phyloP scores from a whole-genome alignment of 2,113 vertebrate genomes.

The Passer montanus region DNA sequence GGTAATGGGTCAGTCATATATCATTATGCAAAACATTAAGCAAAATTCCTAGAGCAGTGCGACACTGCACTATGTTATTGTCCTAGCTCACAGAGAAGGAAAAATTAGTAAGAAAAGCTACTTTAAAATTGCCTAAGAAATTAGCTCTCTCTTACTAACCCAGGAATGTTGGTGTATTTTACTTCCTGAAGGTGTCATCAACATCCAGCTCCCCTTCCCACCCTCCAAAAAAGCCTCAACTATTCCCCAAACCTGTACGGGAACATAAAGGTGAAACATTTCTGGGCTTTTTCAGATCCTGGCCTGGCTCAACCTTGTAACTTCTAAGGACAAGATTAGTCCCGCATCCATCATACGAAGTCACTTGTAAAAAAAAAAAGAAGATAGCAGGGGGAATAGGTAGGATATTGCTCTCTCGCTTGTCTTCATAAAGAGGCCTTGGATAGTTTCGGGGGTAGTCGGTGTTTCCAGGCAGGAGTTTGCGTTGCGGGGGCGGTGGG shows the following conservation, averaged over 20 bases:
- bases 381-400: not conserved
- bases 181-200: not conserved
- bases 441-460: rapidly evolving
- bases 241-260: too few species aligned
- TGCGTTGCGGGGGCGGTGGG: not conserved
- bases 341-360: not conserved
- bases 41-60: not conserved
- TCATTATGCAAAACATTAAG: not conserved
- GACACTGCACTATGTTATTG: not conserved
- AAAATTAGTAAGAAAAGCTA: not conserved
- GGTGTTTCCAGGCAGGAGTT: not conserved
- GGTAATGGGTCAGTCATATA: not conserved
- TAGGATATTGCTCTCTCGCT: rapidly evolving
- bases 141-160: not conserved
- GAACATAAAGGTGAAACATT: not conserved
- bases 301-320: not conserved
- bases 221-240: not conserved
- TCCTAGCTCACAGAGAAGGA: not conserved
- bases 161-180: not conserved
- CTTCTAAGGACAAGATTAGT: not conserved
- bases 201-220: not conserved
- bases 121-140: not conserved
- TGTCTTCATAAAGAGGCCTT: not conserved
- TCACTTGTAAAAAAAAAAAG: not conserved
- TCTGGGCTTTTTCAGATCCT: not conserved